These are phyloP conservation scores for Ciona savignyi DNA, from an alignment of 23 tunicate species.

Conservation along the genomic window DNA sequence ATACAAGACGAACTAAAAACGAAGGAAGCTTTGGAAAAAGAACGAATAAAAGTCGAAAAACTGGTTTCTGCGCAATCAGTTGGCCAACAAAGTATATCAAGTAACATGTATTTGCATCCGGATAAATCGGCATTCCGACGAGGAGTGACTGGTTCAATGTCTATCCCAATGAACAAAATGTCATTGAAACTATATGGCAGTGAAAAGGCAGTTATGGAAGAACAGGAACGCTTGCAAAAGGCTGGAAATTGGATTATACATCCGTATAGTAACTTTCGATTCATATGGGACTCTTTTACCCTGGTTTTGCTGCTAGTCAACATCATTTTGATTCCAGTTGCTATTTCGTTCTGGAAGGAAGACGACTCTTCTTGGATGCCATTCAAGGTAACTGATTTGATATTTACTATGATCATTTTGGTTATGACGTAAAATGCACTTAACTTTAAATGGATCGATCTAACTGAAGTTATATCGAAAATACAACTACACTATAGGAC, in stretches of 20 bases:
- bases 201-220: slow-evolving; percentile 76
- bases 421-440: no score
- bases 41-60: slow-evolving; percentile 11
- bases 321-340: slow-evolving; percentile 75
- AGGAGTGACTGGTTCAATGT: slow-evolving; percentile 53
- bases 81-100: slow-evolving; percentile 9
- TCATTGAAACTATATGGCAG: slow-evolving; percentile 88
- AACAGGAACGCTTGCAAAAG: slow-evolving; percentile 60
- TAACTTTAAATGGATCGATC: no score
- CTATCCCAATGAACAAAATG: slow-evolving; percentile 68
- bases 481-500: no score
- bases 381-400: slow-evolving; percentile 71
- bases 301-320: slow-evolving; percentile 58
- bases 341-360: slow-evolving; percentile 80
- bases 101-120: slow-evolving; percentile 26
- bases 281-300: slow-evolving; percentile 84
- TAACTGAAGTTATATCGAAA: no score
- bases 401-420: no score
- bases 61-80: slow-evolving; percentile 1
- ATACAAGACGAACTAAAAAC: slow-evolving; percentile 18
- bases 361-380: slow-evolving; percentile 71
- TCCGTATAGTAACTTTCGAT: slow-evolving; percentile 92
- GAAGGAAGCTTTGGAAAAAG: slow-evolving; percentile 1
- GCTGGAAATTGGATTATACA: slow-evolving; percentile 88
- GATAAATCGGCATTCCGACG: slow-evolving; percentile 14